Percentiles rank a stretch among this genome's conserved stretches.
phyloP scores from a whole-genome alignment of 2,113 vertebrate species.

The Prinia subflava region DNA sequence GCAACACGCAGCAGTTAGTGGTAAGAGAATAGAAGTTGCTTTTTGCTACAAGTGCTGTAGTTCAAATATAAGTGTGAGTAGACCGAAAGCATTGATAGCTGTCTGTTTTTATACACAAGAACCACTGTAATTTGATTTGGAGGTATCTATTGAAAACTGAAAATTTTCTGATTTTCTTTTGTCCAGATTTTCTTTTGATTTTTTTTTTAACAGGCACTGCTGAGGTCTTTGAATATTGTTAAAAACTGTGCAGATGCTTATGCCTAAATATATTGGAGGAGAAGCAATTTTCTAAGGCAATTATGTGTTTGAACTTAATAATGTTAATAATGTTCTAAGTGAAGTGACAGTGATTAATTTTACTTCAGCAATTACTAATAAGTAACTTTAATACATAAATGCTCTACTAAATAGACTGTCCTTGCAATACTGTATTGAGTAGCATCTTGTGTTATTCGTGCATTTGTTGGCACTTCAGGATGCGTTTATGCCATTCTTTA shows the following conservation, averaged over 20 bases:
- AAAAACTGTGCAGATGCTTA: neutral
- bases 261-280: neutral
- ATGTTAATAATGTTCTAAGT: neutral
- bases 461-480: neutral
- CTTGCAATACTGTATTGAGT: neutral
- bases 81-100: neutral
- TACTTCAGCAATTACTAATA: neutral
- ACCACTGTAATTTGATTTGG: neutral
- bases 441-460: neutral
- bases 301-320: neutral
- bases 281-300: neutral
- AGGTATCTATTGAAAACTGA: neutral
- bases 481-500: neutral
- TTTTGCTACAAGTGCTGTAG: neutral
- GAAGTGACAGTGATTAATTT: neutral
- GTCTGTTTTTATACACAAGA: neutral
- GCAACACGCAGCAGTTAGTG: constrained; percentile 95
- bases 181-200: neutral
- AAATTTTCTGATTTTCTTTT: neutral
- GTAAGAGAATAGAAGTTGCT: constrained; percentile 70
- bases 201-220: neutral
- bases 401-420: neutral
- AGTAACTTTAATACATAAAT: neutral
- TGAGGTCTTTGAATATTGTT: neutral
- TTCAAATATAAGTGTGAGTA: neutral